Percentiles rank a stretch among this genome's conserved stretches.
Evolutionary conservation across 2,888 invertebrate species (phyloP).

Genomic region (Leptarthrus brevirostris): DNA sequence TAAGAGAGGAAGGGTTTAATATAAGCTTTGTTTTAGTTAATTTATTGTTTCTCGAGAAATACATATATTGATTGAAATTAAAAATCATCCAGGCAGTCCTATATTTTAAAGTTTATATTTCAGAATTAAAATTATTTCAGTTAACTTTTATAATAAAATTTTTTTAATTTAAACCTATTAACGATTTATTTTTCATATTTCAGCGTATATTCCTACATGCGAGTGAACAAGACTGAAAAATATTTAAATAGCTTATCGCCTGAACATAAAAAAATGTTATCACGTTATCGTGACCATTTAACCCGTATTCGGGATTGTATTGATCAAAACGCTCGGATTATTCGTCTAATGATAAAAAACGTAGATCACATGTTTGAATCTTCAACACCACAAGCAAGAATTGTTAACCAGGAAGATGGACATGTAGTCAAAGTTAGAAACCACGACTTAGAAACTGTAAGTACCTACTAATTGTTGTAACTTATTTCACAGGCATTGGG

Average conservation of each 20-base stretch:
- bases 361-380: slow-evolving; percentile 53
- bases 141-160: too few relatives aligned
- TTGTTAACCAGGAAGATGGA: slow-evolving; percentile 54
- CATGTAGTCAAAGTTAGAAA: slow-evolving; percentile 61
- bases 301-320: slow-evolving; percentile 81
- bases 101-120: too few relatives aligned
- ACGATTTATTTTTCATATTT: slow-evolving; percentile 60
- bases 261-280: slow-evolving; percentile 80
- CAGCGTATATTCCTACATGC: slow-evolving; percentile 80
- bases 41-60: too few relatives aligned
- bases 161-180: too few relatives aligned
- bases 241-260: slow-evolving; percentile 79
- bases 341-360: slow-evolving; percentile 68
- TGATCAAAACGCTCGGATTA: slow-evolving; percentile 70
- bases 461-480: too few relatives aligned
- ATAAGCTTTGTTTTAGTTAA: too few relatives aligned
- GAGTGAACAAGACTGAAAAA: slow-evolving; percentile 81
- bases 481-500: too few relatives aligned
- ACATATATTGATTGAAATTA: too few relatives aligned
- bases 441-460: slow-evolving; percentile 65
- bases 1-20: too few relatives aligned
- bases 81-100: too few relatives aligned
- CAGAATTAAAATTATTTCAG: too few relatives aligned
- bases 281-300: slow-evolving; percentile 81
- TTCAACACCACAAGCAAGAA: slow-evolving; percentile 3